phyloP scores from a whole-genome alignment of 2,888 invertebrate species.

The Chrysotoxum bicinctum region DNA sequence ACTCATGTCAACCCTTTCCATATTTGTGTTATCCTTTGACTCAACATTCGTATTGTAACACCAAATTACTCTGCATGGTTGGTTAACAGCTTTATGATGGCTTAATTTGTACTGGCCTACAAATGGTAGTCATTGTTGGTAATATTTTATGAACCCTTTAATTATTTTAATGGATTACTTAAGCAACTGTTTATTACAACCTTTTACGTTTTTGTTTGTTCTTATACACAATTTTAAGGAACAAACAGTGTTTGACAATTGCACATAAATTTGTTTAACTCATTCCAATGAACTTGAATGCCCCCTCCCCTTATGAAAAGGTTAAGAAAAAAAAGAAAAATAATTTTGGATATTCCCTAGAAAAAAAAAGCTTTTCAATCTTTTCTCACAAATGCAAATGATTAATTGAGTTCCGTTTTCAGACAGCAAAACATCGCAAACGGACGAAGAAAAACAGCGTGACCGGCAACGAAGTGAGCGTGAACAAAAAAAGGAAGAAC shows the following conservation, averaged over 20 bases:
- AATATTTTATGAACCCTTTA: constrained; percentile 42
- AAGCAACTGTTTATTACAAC: not conserved
- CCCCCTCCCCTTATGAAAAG: too few relatives aligned
- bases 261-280: constrained; percentile 8
- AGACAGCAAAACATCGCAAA: constrained; percentile 82
- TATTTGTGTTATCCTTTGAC: constrained; percentile 4
- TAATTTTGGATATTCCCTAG: not conserved
- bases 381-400: not conserved
- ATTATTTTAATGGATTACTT: constrained; percentile 41
- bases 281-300: constrained; percentile 12
- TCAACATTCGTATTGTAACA: constrained; percentile 33
- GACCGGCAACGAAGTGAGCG: constrained; percentile 82
- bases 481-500: constrained; percentile 81
- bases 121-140: constrained; percentile 35
- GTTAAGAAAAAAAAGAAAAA: not conserved
- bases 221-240: not conserved
- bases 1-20: constrained; percentile 12
- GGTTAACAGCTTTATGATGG: constrained; percentile 61
- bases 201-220: not conserved
- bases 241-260: not conserved
- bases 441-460: constrained; percentile 82
- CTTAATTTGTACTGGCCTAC: constrained; percentile 35
- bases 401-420: constrained; percentile 67
- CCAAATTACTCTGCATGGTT: constrained; percentile 59
- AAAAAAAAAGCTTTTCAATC: not conserved